Conservation (phyloP, 2,888 invertebrate species). For the Geophilus truncorum region DNA sequence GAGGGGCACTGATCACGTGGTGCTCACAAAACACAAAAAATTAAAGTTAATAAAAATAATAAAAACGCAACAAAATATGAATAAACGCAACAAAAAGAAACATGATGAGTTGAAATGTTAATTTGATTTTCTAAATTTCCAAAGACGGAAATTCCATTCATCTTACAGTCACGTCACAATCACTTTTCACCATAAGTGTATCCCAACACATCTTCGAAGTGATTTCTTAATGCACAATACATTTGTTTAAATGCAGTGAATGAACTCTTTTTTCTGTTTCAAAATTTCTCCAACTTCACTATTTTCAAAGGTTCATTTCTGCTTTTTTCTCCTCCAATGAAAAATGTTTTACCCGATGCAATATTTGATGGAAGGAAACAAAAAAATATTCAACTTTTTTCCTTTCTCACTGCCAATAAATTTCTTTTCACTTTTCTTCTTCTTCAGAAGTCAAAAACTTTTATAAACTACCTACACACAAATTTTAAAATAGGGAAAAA, state of each 20-base stretch:
- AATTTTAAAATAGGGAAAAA: neutral
- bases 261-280: neutral
- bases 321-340: neutral
- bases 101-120: conserved; percentile 12
- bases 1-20: conserved; percentile 27
- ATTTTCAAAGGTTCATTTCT: neutral
- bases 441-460: neutral
- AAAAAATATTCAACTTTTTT: conserved; percentile 14
- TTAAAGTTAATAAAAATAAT: neutral
- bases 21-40: conserved; percentile 3
- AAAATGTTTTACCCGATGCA: neutral
- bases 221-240: conserved; percentile 12
- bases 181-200: neutral
- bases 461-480: neutral
- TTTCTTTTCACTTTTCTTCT: neutral
- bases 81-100: neutral
- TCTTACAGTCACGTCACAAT: neutral
- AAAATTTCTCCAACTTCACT: neutral
- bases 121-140: conserved; percentile 27
- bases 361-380: conserved; percentile 12
- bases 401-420: conserved; percentile 15
- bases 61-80: neutral
- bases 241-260: conserved; percentile 13
- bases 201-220: neutral
- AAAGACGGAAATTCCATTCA: neutral